Evolutionary conservation across 1,140 invertebrate species (phyloP).

Genomic region (Zaprionus ghesquierei): DNA sequence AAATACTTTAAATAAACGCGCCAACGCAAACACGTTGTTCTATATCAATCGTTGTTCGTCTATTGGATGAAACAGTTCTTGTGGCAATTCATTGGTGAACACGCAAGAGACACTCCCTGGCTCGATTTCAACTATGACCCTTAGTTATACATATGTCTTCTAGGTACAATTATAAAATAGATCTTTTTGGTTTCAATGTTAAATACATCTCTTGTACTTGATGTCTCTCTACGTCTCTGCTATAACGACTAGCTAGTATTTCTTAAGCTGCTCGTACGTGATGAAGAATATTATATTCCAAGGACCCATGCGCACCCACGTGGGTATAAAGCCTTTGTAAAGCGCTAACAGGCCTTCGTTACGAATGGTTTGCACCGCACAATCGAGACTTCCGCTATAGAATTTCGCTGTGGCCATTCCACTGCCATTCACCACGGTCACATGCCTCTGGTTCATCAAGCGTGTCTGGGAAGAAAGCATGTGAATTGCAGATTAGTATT

Average conservation of each 20-base stretch:
- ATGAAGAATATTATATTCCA: slow-evolving; percentile 99
- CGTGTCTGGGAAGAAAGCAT: slow-evolving; percentile 87
- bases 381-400: slow-evolving; percentile 94
- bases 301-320: slow-evolving; percentile 97
- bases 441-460: slow-evolving; percentile 93
- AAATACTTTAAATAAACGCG: slow-evolving; percentile 57
- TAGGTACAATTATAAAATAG: slow-evolving; percentile 34
- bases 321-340: slow-evolving; percentile 98
- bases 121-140: slow-evolving; percentile 28
- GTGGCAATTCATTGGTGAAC: slow-evolving; percentile 50
- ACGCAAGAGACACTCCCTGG: slow-evolving; percentile 46
- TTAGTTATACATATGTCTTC: slow-evolving; percentile 9
- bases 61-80: slow-evolving; percentile 23
- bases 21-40: neutral
- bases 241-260: slow-evolving; percentile 83
- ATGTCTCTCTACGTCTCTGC: slow-evolving; percentile 10
- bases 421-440: slow-evolving; percentile 84
- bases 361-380: slow-evolving; percentile 87
- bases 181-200: slow-evolving; percentile 65
- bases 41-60: slow-evolving; percentile 19
- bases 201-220: slow-evolving; percentile 64
- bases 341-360: slow-evolving; percentile 91
- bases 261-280: slow-evolving; percentile 95
- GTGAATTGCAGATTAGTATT: neutral
- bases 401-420: slow-evolving; percentile 84